Evolutionary conservation across 2,797 vertebrate genomes (phyloP).

Genomic region (Tokudaia tokunoshimensis): DNA sequence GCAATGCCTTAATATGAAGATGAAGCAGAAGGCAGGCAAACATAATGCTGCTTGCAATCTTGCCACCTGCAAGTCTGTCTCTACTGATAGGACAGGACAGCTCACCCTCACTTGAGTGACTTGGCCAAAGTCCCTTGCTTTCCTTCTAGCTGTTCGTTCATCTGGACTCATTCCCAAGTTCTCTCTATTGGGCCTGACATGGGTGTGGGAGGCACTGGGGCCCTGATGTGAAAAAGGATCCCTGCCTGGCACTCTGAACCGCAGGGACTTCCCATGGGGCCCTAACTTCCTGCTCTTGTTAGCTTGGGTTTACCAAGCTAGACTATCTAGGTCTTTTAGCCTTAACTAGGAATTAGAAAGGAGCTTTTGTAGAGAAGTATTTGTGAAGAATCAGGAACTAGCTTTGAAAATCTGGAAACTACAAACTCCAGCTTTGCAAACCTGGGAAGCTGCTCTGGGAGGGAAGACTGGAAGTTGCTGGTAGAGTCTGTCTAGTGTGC

Average conservation of each 20-base stretch:
- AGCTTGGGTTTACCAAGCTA: background rate
- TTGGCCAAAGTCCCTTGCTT: background rate
- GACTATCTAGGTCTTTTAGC: background rate
- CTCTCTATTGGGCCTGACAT: background rate
- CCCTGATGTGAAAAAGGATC: background rate
- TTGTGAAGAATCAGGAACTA: conserved; percentile 56
- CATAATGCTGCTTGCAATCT: background rate
- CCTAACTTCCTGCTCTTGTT: conserved; percentile 68
- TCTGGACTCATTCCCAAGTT: background rate
- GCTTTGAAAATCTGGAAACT: conserved; percentile 52
- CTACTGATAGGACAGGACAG: background rate
- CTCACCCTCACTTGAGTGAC: background rate
- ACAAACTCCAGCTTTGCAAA: conserved; percentile 49
- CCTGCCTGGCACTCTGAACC: background rate
- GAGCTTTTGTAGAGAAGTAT: conserved; percentile 46
- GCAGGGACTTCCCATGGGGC: conserved; percentile 67
- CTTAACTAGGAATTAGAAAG: conserved; percentile 45
- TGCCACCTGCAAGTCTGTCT: background rate
- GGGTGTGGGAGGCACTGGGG: background rate
- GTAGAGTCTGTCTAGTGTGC: rapidly evolving
- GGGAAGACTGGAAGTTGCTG: background rate
- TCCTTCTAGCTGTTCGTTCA: too few species aligned
- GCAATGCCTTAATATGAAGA: background rate
- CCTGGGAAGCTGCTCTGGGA: background rate
- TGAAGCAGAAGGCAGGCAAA: background rate